Evolutionary conservation across 2,888 invertebrate genomes (phyloP).

Genomic region (Gortyna flavago): DNA sequence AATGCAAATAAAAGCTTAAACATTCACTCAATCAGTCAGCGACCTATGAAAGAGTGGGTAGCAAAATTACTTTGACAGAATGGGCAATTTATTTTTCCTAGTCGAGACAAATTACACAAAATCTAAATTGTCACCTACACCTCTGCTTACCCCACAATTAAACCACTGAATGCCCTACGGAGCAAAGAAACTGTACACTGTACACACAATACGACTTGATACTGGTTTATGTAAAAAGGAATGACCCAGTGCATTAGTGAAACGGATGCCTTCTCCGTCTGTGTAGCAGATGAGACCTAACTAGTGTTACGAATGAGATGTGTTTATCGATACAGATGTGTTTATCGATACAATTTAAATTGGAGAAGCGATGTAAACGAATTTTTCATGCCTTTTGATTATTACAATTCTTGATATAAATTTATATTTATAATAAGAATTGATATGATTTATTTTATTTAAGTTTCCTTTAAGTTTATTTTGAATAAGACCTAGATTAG

Average conservation of each 20-base stretch:
- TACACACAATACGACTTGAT: slow-evolving; percentile 40
- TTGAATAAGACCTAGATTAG: too few species aligned
- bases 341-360: slow-evolving; percentile 45
- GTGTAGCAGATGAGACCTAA: slow-evolving; percentile 69
- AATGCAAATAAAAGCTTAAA: slow-evolving; percentile 41
- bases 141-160: not conserved
- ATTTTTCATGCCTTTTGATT: too few species aligned
- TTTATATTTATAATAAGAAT: too few species aligned
- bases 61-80: too few species aligned
- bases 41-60: slow-evolving; percentile 20
- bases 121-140: not conserved
- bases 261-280: slow-evolving; percentile 71
- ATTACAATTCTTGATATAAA: too few species aligned
- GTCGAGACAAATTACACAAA: too few species aligned
- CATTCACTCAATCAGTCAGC: slow-evolving; percentile 48
- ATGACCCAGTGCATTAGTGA: slow-evolving; percentile 73
- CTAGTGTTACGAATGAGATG: slow-evolving; percentile 43
- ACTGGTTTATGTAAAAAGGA: slow-evolving; percentile 65
- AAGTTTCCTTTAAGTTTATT: too few species aligned
- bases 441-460: too few species aligned
- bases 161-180: slow-evolving; percentile 9
- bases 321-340: slow-evolving; percentile 38
- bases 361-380: too few species aligned
- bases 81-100: too few species aligned
- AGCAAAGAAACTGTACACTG: slow-evolving; percentile 9